These are phyloP conservation scores for Hylaea fasciaria DNA, from an alignment of 2,888 invertebrate genomes.

Conservation along the genomic window DNA sequence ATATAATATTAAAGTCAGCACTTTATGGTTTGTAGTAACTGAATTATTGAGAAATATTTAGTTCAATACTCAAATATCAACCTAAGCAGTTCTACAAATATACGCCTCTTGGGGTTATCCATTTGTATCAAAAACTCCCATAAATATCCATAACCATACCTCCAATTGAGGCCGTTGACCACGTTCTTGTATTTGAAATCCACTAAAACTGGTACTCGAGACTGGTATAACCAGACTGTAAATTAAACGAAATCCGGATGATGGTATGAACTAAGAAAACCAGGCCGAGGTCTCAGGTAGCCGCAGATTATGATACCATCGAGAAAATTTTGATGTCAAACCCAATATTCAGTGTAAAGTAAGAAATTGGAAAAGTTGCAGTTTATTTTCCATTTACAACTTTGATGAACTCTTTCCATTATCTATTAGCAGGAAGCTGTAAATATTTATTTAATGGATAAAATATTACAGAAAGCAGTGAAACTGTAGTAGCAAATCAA, in stretches of 20 bases:
- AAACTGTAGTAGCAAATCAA: too few species aligned
- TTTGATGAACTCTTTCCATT: not conserved
- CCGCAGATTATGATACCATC: slow-evolving; percentile 5
- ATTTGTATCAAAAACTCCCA: slow-evolving; percentile 19
- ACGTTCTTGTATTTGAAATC: slow-evolving; percentile 23
- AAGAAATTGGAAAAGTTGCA: too few species aligned
- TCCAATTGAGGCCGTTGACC: slow-evolving; percentile 34
- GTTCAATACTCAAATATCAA: too few species aligned
- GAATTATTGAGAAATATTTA: not conserved
- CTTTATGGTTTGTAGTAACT: slow-evolving; percentile 44
- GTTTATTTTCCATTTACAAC: too few species aligned
- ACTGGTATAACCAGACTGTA: slow-evolving; percentile 38
- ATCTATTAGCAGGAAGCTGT: too few species aligned
- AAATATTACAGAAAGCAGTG: too few species aligned
- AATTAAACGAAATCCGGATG: slow-evolving; percentile 32
- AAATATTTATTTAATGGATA: too few species aligned
- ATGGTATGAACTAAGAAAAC: slow-evolving; percentile 10
- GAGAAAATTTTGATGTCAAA: too few species aligned
- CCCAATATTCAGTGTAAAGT: too few species aligned
- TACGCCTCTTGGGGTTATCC: too few species aligned
- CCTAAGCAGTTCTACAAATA: not conserved
- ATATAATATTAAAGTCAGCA: slow-evolving; percentile 35
- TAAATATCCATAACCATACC: slow-evolving; percentile 8
- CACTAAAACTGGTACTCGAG: slow-evolving; percentile 30
- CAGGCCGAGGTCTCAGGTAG: slow-evolving; percentile 29